Evolutionary conservation across 2,113 vertebrate species (phyloP), one percentile per base, ranked within the genome.

Genomic region (Artemisiospiza belli): DNA sequence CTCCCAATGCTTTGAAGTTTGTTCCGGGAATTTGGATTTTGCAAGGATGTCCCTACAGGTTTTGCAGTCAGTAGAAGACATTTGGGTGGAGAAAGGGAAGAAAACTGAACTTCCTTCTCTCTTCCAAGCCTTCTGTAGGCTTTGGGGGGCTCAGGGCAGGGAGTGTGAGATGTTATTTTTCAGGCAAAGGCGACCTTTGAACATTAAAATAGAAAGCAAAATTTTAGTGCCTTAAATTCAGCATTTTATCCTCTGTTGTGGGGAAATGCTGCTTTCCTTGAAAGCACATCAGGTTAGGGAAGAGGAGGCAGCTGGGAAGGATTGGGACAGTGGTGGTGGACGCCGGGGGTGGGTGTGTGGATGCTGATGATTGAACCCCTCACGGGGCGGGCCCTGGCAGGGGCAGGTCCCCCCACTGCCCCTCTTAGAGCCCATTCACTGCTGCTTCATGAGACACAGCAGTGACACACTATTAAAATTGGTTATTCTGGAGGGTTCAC

Each of bases 1-100:
- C 91, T 97, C 69, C 96, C 93, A 96, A 39, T 87, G 94, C 92
- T 88, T 97, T 95, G 94, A 96, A 92, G 70, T 94, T 92, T 5
- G 12, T 92, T 92, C 10, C 2, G 27, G 87, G 92, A 95, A 76
- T 95, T 93, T 82, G 78, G 89, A 80, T 94, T 96, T 97, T 23
- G 18, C 80, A 72, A 88, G 70, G 82, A 79, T 61, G 51, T 58
- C 52, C 80, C 81, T 94, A 85, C 46, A 93, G 89, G 37, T 95
- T 89, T 97, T 92, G 51, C 54, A 97, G 90, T 72, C 88, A 63
- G 74, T 52, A 96, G 84, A 81, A 95, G 55, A 90, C 14, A 54
- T 90, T 82, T 94, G 83, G 61, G 54, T 84, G 61, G 57, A 94
- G 54, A 94, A 46, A 83, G 30, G 35, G 58, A 91, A 91, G 70